Evolutionary conservation across 2,888 invertebrate genomes (phyloP), one percentile per base, ranked within the genome.

Genomic region (Trypoxylon attenuatum): DNA sequence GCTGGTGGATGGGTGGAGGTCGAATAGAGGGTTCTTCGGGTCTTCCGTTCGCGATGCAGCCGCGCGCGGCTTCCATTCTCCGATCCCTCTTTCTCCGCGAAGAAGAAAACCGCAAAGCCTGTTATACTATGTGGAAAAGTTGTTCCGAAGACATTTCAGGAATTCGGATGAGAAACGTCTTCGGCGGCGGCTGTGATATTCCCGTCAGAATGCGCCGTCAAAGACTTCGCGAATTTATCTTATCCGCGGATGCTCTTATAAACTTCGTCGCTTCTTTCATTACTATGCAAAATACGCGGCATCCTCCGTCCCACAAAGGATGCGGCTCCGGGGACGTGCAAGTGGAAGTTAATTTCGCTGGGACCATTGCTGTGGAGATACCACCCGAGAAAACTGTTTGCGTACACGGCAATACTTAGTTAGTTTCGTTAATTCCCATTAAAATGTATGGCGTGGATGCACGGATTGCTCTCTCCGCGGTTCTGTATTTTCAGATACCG

Each of bases 31-130:
- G 41, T 49, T 46, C 15, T 22, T 45, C 46, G 10, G 33, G 18
- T 33, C 52, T 59, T 72, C 67, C 65, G 62, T 59, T 65, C 51
- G 51, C 22, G 18, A 16, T 21, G 41, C 29, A 16, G 51, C 52
- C 29, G 42, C 27, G 15, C 22, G 41, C 33, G 66, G 50, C 57
- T 51, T 39, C 43, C n/a, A 51, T 19, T 15, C 39, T 21, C 25
- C 41, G 15, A 39, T n/a, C n/a, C n/a, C n/a, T n/a, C n/a, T n/a
- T n/a, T n/a, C 33, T 33, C 10, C 3, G 13, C 33, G 33, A 33
- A 33, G n/a, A 13, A 33, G 33, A 23, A 55, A 33, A 38, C n/a
- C 3, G 10, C 21, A 29, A n/a, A 29, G 27, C 47, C 45, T 23
- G 29, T 19, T 23, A 22, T 33, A 10, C 39, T 18, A 38, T 23